These are phyloP conservation scores for Pimpla rufipes DNA, from an alignment of 2,888 invertebrate genomes.

Conservation along the genomic window DNA sequence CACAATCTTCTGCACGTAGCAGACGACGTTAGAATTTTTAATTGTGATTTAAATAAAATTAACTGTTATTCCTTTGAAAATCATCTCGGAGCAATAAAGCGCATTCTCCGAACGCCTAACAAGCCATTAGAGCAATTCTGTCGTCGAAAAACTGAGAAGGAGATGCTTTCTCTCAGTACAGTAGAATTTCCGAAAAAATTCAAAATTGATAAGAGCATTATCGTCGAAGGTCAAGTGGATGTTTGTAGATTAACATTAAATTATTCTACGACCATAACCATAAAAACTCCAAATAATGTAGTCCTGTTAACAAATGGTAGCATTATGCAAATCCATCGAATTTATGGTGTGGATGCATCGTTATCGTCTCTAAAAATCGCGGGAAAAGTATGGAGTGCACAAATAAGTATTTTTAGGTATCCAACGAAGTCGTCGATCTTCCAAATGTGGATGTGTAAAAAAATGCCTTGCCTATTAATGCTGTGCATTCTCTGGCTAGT, in stretches of 20 bases:
- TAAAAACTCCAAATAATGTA: slow-evolving; percentile 37
- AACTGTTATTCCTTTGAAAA: slow-evolving; percentile 56
- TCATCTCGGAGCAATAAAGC: slow-evolving; percentile 43
- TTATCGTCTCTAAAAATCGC: slow-evolving; percentile 31
- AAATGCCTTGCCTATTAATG: neutral
- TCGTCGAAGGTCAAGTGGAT: neutral
- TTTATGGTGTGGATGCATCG: slow-evolving; percentile 16
- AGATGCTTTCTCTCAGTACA: neutral
- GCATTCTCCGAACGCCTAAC: slow-evolving; percentile 36
- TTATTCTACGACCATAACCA: neutral
- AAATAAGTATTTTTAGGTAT: slow-evolving; percentile 8
- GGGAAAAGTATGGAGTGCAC: slow-evolving; percentile 21
- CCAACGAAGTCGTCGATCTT: slow-evolving; percentile 15
- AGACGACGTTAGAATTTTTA: slow-evolving; percentile 30
- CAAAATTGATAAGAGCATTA: neutral
- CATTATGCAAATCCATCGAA: slow-evolving; percentile 28
- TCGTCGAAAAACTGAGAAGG: slow-evolving; percentile 20
- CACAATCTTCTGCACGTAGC: slow-evolving; percentile 47
- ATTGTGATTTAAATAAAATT: slow-evolving; percentile 47
- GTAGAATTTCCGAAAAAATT: slow-evolving; percentile 4
- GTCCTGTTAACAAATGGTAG: slow-evolving; percentile 36
- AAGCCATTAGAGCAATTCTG: slow-evolving; percentile 32
- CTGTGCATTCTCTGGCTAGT: neutral
- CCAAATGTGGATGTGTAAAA: neutral
- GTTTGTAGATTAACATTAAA: slow-evolving; percentile 20